These are phyloP conservation scores for Lacerta viridis DNA, from an alignment of 2,797 vertebrate genomes.

Conservation along the genomic window DNA sequence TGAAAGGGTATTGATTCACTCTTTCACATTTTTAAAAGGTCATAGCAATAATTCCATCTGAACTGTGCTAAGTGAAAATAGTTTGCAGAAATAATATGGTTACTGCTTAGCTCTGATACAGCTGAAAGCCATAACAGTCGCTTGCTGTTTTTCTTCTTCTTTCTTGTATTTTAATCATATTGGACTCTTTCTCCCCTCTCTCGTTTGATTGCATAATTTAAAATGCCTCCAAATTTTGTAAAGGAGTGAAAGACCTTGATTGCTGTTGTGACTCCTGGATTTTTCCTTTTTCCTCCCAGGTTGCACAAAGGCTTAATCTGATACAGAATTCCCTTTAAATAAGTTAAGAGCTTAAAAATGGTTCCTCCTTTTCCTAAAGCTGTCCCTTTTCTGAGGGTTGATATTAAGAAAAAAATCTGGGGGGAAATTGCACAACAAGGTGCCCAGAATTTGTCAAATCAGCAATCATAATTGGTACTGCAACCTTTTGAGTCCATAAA, in stretches of 20 bases:
- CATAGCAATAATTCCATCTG: conserved; percentile 83
- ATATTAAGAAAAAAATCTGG: conserved; percentile 29
- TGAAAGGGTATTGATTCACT: conserved; percentile 80
- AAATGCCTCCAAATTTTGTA: conserved; percentile 64
- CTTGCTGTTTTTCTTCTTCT: conserved; percentile 48
- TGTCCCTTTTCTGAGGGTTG: conserved; percentile 64
- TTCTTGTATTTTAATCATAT: conserved; percentile 74
- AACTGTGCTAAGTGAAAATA: conserved; percentile 83
- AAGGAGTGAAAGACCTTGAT: conserved; percentile 57
- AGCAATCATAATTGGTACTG: background rate
- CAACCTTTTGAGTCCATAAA: background rate
- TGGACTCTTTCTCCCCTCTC: conserved; percentile 3
- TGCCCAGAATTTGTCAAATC: conserved; percentile 67
- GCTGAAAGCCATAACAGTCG: conserved; percentile 72
- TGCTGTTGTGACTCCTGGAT: conserved; percentile 10
- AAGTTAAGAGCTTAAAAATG: conserved; percentile 49
- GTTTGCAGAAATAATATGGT: conserved; percentile 79
- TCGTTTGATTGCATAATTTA: conserved; percentile 31
- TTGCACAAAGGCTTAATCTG: conserved; percentile 46
- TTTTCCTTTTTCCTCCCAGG: conserved; percentile 53
- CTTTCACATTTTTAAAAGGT: conserved; percentile 84
- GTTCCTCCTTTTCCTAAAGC: conserved; percentile 43
- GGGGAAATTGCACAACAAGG: conserved; percentile 38
- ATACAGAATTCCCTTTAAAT: conserved; percentile 51
- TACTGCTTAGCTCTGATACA: conserved; percentile 71